A percentile compares a stretch with the other conserved stretches of the same genome.
phyloP scores from a whole-genome alignment of 2,797 vertebrate genomes.

The Semotilus atromaculatus region DNA sequence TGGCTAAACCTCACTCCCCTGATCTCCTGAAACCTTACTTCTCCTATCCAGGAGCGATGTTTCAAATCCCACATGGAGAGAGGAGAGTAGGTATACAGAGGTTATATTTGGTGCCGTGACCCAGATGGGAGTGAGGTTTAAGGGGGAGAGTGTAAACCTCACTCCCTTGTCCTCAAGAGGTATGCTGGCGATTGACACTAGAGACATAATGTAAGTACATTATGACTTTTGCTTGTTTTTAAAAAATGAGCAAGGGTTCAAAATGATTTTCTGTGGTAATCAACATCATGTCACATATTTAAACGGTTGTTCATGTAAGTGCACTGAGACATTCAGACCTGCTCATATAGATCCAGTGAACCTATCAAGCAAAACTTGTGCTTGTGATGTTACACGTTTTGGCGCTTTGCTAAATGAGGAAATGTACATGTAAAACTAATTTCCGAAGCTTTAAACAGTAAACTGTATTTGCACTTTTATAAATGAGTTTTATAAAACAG shows the following conservation, averaged over 20 bases:
- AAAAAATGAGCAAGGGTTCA: neutral
- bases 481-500: too few species aligned
- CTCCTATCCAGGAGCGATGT: too few species aligned
- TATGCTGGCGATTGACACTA: neutral
- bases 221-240: neutral
- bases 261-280: neutral
- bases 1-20: too few species aligned
- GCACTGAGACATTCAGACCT: neutral
- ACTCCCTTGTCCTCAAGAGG: neutral
- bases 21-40: too few species aligned
- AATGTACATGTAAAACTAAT: neutral
- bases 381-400: neutral
- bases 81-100: accelerated
- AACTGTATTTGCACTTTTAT: neutral
- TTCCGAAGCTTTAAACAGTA: neutral
- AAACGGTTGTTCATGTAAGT: neutral
- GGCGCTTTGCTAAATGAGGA: too few species aligned
- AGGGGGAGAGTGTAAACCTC: too few species aligned
- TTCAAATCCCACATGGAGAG: too few species aligned
- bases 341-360: neutral
- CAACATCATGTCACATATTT: neutral
- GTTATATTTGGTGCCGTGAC: too few species aligned
- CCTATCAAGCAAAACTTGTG: neutral
- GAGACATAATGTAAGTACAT: neutral
- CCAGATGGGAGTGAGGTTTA: too few species aligned